Base-by-base conservation (phyloP, 2,797 vertebrate species). In the Eospalax fontanierii region DNA sequence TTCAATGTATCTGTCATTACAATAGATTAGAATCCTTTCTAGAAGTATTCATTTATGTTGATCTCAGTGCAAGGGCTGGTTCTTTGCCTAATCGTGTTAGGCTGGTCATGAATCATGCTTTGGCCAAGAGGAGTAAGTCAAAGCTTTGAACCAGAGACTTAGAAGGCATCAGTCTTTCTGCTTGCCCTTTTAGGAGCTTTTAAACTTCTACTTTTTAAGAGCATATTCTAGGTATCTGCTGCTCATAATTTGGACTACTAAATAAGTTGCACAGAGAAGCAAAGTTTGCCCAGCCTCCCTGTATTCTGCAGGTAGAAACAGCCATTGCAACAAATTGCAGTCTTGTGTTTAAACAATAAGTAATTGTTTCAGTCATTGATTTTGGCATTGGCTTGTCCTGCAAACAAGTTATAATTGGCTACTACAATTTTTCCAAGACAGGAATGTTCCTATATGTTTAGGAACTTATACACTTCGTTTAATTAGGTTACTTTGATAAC, bases 401-500 rank as follows among this genome's bases (percentile, higher is more conserved):
- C 38, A 89, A 71, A 73, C 68, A 88, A 90, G 26, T 30, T 35
- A 70, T 63, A 50, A 28, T 65, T 81, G 75, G 63, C 65, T 38
- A 83, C 40, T 82, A 85, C 6, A 78, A 19, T 92, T 95, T n/a
- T 92, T 87, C 57, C 43, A 96, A 80, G 40, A 33, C 57, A 57
- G 40, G 88, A 88, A 65, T 0, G 5, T 30, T 87, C 19, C 50
- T 59, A 40, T 21, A 88, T n/a, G 24, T 61, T 4, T 83, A 78
- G 30, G n/a, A 89, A 95, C 61, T 74, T 16, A 57, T 28, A 22
- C 78, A 26, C 18, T 28, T 65, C 30, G 40, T 93, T 95, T 93
- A 91, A 75, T 79, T 24, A 83, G n/a, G 63, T 75, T 82, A 61
- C 87, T 73, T 95, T 75, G 92, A 90, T 94, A 93, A 90, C 40